Evolutionary conservation across 2,797 vertebrate species (phyloP), one percentile per base, ranked within the genome.

Genomic region (Staurois parvus): DNA sequence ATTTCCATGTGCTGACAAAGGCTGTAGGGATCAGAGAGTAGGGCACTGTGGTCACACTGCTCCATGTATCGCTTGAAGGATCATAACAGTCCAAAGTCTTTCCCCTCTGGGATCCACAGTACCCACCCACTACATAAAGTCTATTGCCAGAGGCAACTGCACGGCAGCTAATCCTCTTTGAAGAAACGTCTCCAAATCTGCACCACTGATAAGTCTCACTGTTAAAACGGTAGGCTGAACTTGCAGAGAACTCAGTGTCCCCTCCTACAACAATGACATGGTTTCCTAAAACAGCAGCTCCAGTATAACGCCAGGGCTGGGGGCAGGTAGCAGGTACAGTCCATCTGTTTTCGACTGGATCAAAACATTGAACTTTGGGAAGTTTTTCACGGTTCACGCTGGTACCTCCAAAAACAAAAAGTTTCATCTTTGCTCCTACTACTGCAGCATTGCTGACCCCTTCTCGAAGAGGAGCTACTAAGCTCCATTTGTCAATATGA

Each of bases 1-100:
- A 96, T 89, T 96, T 96, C 96, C 96, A 97, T 9, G 96, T 97
- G 93, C 96, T 97, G 91, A 97, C 96, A 73, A 97, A 97, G 37
- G 96, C 96, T 0, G 96, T 96, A 56, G 96, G 96, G 85, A 97
- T 97, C 87, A 97, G 95, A 0, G 96, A 96, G 89, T 97, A 97
- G 0, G 96, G 96, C 11, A 97, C 94, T 2, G 95, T 96, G 79
- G 95, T 96, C 85, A 97, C 92, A 13, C 96, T 97, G 90, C 96
- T 95, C 96, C 96, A 97, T 2, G 95, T 94, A 91, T 96, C 96
- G 0, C 93, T 92, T 0, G 93, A 94, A 0, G 96, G 96, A 79
- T 97, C 96, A 12, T 97, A 97, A 88, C 96, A 96, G 93, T 97
- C 96, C 24, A 97, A 87, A 0, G 96, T 96, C 87, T 97, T 97